Percentiles rank a stretch among this genome's conserved stretches.
These are phyloP conservation scores for Physocephala rufipes DNA, from an alignment of 2,888 invertebrate genomes.

Conservation along the genomic window DNA sequence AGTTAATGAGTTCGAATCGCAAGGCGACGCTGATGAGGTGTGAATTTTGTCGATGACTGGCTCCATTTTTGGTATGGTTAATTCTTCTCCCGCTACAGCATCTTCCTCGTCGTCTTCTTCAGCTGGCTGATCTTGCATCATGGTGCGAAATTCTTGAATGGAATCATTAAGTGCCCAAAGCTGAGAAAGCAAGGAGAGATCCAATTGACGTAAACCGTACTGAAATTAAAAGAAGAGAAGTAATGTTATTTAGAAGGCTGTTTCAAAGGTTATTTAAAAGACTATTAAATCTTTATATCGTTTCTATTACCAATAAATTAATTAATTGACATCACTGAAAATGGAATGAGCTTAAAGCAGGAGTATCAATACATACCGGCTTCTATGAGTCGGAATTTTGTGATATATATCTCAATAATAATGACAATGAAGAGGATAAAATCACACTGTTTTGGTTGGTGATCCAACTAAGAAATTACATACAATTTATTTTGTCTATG, in stretches of 20 bases:
- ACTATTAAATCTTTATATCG: neutral
- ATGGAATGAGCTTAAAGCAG: too few relatives aligned
- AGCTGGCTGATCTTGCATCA: constrained; percentile 67
- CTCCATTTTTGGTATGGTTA: constrained; percentile 70
- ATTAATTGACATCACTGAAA: neutral
- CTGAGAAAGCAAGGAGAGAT: constrained; percentile 88
- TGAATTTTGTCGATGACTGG: constrained; percentile 55
- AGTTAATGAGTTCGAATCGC: constrained; percentile 59
- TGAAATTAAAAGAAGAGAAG: constrained; percentile 67
- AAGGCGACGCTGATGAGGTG: constrained; percentile 60
- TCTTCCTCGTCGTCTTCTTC: constrained; percentile 51
- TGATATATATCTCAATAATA: too few relatives aligned
- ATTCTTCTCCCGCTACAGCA: constrained; percentile 62
- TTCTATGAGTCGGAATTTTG: too few relatives aligned
- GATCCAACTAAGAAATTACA: too few relatives aligned
- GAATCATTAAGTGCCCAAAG: constrained; percentile 92
- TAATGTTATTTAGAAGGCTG: too few relatives aligned
- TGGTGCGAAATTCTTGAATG: constrained; percentile 85
- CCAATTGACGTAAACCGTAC: constrained; percentile 89
- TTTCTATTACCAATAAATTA: neutral
- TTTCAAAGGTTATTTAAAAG: constrained; percentile 3
- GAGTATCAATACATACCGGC: too few relatives aligned
- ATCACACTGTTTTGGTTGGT: too few relatives aligned
- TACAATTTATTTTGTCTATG: too few relatives aligned
- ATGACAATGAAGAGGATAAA: too few relatives aligned